Evolutionary conservation across 2,888 invertebrate genomes (phyloP).

Genomic region (Drepanosiphum platanoidis): DNA sequence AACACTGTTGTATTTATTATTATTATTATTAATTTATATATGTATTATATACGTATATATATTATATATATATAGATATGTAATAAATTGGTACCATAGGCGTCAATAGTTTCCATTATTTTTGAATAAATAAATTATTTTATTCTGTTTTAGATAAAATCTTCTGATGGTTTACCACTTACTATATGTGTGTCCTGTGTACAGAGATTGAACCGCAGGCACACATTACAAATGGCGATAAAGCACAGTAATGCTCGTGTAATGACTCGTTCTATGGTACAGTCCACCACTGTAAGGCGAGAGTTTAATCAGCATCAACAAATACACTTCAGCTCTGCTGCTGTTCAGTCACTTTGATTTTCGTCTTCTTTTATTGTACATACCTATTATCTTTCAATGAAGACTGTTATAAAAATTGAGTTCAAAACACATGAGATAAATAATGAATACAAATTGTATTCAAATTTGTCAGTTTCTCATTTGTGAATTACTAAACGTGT

Average conservation of each 20-base stretch:
- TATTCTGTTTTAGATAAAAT: constrained; percentile 67
- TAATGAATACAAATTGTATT: constrained; percentile 32
- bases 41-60: too few relatives aligned
- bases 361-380: constrained; percentile 58
- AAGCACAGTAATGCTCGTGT: constrained; percentile 31
- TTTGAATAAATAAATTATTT: constrained; percentile 38
- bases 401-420: constrained; percentile 60
- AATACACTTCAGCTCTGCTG: constrained; percentile 26
- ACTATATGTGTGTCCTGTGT: constrained; percentile 72
- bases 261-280: neutral
- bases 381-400: constrained; percentile 61
- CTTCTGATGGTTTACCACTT: constrained; percentile 69
- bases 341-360: constrained; percentile 57
- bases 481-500: constrained; percentile 56
- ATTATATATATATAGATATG: too few relatives aligned
- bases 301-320: constrained; percentile 47
- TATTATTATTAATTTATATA: too few relatives aligned
- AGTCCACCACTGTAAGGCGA: constrained; percentile 6
- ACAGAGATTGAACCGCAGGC: constrained; percentile 68
- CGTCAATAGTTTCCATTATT: neutral
- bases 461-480: constrained; percentile 47
- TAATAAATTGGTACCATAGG: neutral
- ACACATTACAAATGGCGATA: constrained; percentile 58
- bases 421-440: constrained; percentile 55
- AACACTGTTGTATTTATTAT: too few relatives aligned